These are phyloP conservation scores for Paralichthys olivaceus DNA, from an alignment of 2,113 vertebrate genomes.

Conservation along the genomic window DNA sequence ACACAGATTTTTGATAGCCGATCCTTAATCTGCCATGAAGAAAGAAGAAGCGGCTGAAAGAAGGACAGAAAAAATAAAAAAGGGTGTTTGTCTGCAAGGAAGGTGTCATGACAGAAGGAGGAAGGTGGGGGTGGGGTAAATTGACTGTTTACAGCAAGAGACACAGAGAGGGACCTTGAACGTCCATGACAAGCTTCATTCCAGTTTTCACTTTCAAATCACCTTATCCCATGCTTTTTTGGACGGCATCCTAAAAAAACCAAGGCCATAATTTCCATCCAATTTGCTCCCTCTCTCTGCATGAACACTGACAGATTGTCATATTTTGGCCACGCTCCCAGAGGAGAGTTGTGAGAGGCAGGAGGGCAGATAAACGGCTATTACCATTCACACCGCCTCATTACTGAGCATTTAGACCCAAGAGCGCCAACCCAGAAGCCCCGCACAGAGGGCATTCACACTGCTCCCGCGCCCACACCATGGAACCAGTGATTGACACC, in stretches of 20 bases:
- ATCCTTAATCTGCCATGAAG: slow-evolving; percentile 48
- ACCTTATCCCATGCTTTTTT: slow-evolving; percentile 72
- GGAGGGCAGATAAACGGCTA: slow-evolving; percentile 79
- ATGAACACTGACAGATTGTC: slow-evolving; percentile 80
- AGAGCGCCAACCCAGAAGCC: slow-evolving; percentile 53
- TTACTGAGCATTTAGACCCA: slow-evolving; percentile 77
- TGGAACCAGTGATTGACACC: slow-evolving; percentile 52
- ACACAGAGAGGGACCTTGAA: slow-evolving; percentile 71
- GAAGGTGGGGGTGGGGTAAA: slow-evolving; percentile 56
- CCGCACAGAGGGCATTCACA: slow-evolving; percentile 37
- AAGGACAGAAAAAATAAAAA: slow-evolving; percentile 13
- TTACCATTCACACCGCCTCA: slow-evolving; percentile 77
- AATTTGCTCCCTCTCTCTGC: slow-evolving; percentile 75
- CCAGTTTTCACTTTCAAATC: slow-evolving; percentile 76
- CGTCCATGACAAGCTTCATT: slow-evolving; percentile 63
- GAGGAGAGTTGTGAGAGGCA: slow-evolving; percentile 74
- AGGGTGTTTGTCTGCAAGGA: slow-evolving; percentile 49
- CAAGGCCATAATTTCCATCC: slow-evolving; percentile 80
- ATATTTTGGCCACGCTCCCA: slow-evolving; percentile 81
- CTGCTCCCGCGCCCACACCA: slow-evolving; percentile 24
- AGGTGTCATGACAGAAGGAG: slow-evolving; percentile 51
- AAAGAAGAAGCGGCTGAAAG: slow-evolving; percentile 45
- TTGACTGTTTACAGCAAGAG: slow-evolving; percentile 66
- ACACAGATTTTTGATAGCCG: slow-evolving; percentile 13
- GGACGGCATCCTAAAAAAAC: slow-evolving; percentile 75